Evolutionary conservation across 2,888 invertebrate genomes (phyloP), one percentile per base, ranked within the genome.

Genomic region (Drosophila mimica): DNA sequence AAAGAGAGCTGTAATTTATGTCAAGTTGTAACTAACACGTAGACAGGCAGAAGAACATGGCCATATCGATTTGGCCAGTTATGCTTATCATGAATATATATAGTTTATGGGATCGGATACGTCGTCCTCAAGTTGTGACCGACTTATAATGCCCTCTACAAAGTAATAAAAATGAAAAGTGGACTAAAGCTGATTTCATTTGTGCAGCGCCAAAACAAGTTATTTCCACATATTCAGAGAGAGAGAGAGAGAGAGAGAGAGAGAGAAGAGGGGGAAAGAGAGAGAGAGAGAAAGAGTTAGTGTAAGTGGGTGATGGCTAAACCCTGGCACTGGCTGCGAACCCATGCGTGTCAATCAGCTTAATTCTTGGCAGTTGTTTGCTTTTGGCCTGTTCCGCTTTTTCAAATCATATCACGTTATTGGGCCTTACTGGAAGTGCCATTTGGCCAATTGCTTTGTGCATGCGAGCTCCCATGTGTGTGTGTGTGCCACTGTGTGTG

Each of bases 361-460:
- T 49, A 75, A 54, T 56, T 46, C 25, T 25, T 46, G 46, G 25
- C 67, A 30, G 28, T 38, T 56, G 46, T 48, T 30, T 25, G 38
- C 17, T 20, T 59, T 52, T 28, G 65, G 65, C 31, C 43, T 43
- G 31, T 28, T 53, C 34, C n/a, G 38, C 8, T 34, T 70, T 74
- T 81, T 73, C 36, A 63, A 89, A 85, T 70, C 85, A 79, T 74
- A 85, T 86, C 86, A 89, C 86, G 88, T 89, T 83, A 75, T 64
- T 66, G 88, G 85, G 67, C 77, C 85, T 89, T 74, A 75, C 76
- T 85, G 81, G 65, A 82, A 85, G 84, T 80, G 71, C 80, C 80
- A 85, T 85, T 85, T 84, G 88, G 75, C 88, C 85, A 89, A 85
- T 89, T 82, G 84, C 80, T 69, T 71, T 62, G 17, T 54, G 40